Evolutionary conservation across 2,797 vertebrate genomes (phyloP), one percentile per base, ranked within the genome.

Genomic region (Erithacus rubecula): DNA sequence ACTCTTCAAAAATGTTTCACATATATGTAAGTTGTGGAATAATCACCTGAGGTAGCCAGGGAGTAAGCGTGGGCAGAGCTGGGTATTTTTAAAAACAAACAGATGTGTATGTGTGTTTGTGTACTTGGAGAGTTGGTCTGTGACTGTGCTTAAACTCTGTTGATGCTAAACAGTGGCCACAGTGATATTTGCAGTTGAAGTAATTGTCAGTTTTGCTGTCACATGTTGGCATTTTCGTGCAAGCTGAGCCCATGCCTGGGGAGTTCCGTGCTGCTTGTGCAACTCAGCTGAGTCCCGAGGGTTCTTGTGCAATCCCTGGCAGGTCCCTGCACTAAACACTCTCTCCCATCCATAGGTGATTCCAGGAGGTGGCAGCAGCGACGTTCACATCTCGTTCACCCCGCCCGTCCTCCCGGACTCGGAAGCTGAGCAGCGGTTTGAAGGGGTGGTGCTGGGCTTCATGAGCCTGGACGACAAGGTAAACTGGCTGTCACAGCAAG

Each of bases 381-480:
- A 97, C 68, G 87, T 99, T 93, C 95, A 95, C 36, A 95, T 99
- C 18, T 99, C 98, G 60, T 99, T 99, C 97, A 99, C 98, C 10
- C 99, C 99, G 7, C 23, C 85, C 27, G 96, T 98, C 65, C 98
- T 99, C 4, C 97, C 98, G 0, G 94, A 93, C 20, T 34, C 95
- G 5, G 63, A 44, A 46, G 39, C 78, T 59, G 97, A 98, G 90
- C 95, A 95, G 85, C 96, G 77, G 14, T 99, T 98, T 78, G 76
- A 96, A 1, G 98, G 98, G 15, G 97, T 98, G 6, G 96, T 98
- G 44, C 94, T 99, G 56, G 99, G 99, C 71, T 99, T 98, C 97
- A 97, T 99, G 98, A 99, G 98, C 94, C 94, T 99, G 37, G 98
- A 99, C 46, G 84, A 93, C 1, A 75, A 98, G 99, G 99, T 99